A percentile compares a stretch with the other conserved stretches of the same genome.
Evolutionary conservation across 2,888 invertebrate species (phyloP).

Genomic region (Sesamia inferens): DNA sequence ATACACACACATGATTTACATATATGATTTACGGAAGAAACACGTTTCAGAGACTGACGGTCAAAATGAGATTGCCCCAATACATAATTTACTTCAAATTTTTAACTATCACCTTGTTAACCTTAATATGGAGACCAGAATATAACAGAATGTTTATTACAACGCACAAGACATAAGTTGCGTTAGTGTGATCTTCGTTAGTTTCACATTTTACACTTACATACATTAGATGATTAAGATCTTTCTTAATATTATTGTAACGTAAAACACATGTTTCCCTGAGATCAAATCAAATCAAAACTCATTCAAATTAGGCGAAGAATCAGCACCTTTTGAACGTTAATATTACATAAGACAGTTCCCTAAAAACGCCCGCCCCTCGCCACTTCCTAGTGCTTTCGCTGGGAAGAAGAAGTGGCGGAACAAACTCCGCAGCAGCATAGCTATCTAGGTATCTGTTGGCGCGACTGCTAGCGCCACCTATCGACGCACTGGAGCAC

Average conservation of each 20-base stretch:
- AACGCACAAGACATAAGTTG: constrained; percentile 8
- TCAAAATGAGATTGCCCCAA: constrained; percentile 20
- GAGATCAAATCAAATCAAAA: background rate
- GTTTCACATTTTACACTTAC: background rate
- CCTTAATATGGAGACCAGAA: constrained; percentile 1
- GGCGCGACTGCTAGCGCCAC: no score
- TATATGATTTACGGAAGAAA: background rate
- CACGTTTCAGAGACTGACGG: background rate
- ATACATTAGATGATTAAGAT: constrained; percentile 3
- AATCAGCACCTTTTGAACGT: no score
- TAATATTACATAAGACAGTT: no score
- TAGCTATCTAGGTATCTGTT: no score
- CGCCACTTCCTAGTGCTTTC: no score
- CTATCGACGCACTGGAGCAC: no score
- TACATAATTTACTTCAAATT: constrained; percentile 27
- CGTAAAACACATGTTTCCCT: background rate
- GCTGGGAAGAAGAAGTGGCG: no score
- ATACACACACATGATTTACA: background rate
- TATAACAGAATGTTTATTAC: constrained; percentile 21
- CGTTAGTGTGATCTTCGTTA: constrained; percentile 11
- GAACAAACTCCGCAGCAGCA: no score
- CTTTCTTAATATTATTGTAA: background rate
- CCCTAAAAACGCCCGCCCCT: no score
- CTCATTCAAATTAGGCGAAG: no score
- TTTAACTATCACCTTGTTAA: constrained; percentile 14